Base-by-base conservation (phyloP, 2,113 vertebrate genomes). In the Chloropsis hardwickii region DNA sequence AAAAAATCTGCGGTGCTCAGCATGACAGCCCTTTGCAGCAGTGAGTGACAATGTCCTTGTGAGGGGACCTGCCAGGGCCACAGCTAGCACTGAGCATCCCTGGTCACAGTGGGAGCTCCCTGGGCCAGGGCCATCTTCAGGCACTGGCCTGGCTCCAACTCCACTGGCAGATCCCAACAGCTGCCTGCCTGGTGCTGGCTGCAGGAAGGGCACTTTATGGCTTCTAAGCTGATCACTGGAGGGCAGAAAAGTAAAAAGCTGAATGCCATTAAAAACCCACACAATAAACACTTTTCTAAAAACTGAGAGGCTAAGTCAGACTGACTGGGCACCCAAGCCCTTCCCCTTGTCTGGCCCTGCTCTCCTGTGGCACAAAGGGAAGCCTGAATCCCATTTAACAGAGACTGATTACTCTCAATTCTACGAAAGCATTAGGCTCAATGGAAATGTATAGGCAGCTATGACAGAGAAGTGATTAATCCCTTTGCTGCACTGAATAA, bases 1-100 rank as follows among this genome's bases (percentile, higher is more conserved):
- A 9, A 2, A 17, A 54, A 57, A 35, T 14, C 25, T 1, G 44
- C 0, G 0, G 58, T 2, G 25, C 40, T 80, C 57, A 54, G 57
- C 14, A 1, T 2, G 58, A 20, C 78, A 70, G n/a, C 4, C 25
- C 23, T 69, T 17, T 33, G 42, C 64, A 87, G 87, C 65, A 57
- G 40, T 0, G 23, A 89, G 80, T 11, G 13, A 45, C 37, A 54
- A 45, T 2, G 67, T 24, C 60, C 19, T 3, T 20, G 29, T 14
- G 29, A 57, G 1, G 44, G 40, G 44, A 15, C 44, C 16, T 50
- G 74, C 42, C 12, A 31, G 50, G 51, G 69, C 42, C 37, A 14
- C 0, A 2, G 53, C 20, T 4, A 6, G 45, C 62, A 53, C n/a
- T 4, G 9, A 45, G 40, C 60, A 51, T 4, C 29, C 27, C 69